These are phyloP conservation scores for Selenia dentaria DNA, from an alignment of 2,888 invertebrate genomes.

Conservation along the genomic window DNA sequence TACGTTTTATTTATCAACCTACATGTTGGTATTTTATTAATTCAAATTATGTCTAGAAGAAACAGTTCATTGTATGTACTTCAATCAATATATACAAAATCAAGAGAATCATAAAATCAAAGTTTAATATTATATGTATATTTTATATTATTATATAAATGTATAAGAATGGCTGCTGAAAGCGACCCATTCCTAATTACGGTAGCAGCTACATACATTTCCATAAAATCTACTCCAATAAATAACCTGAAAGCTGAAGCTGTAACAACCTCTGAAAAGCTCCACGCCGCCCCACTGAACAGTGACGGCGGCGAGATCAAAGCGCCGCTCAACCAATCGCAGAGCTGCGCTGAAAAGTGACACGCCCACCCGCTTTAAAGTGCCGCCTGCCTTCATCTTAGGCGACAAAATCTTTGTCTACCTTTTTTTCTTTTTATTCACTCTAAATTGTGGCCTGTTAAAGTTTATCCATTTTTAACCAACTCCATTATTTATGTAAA, in stretches of 20 bases:
- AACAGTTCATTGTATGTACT: no score
- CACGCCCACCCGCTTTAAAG: conserved; percentile 80
- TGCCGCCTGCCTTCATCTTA: conserved; percentile 58
- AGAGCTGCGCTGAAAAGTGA: conserved; percentile 69
- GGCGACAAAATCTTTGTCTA: conserved; percentile 40
- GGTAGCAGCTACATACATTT: conserved; percentile 22
- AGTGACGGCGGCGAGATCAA: conserved; percentile 63
- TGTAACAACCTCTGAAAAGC: conserved; percentile 68
- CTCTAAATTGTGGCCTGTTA: no score
- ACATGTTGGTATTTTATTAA: no score
- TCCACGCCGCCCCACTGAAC: conserved; percentile 60
- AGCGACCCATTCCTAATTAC: conserved; percentile 27
- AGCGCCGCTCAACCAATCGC: conserved; percentile 58
- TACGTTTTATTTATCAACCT: no score
- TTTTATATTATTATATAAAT: no score
- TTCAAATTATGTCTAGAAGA: no score
- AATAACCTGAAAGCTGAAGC: conserved; percentile 42
- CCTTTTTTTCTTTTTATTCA: neutral
- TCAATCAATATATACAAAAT: no score
- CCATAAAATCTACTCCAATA: conserved; percentile 39
- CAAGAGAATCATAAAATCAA: no score
- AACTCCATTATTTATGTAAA: no score
- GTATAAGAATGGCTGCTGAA: conserved; percentile 11
- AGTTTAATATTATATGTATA: no score
- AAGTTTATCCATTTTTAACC: no score